Evolutionary conservation across 1,140 invertebrate genomes (phyloP).

Genomic region (Monomorium pharaonis): DNA sequence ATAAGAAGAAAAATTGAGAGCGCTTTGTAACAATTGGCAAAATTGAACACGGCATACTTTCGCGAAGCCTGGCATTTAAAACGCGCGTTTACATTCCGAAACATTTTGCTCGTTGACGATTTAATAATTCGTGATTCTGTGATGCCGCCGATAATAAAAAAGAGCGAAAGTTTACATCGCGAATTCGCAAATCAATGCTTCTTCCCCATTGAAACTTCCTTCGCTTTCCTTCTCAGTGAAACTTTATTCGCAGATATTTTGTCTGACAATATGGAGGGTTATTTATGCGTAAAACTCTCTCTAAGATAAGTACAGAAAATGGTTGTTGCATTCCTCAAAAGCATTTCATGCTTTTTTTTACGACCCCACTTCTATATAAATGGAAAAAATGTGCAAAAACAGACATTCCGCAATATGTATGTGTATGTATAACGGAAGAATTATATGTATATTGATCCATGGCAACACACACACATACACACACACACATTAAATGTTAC

Average conservation of each 20-base stretch:
- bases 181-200: slow-evolving; percentile 30
- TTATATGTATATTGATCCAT: not conserved
- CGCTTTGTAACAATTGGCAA: slow-evolving; percentile 9
- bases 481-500: not conserved
- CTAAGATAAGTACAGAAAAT: slow-evolving; percentile 28
- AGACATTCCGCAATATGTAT: not conserved
- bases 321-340: slow-evolving; percentile 11
- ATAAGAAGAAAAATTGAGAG: slow-evolving; percentile 23
- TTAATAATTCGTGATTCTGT: slow-evolving; percentile 22
- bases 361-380: slow-evolving; percentile 1
- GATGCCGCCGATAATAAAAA: slow-evolving; percentile 17
- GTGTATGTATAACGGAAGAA: not conserved
- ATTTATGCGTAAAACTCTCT: slow-evolving; percentile 45
- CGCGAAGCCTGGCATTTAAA: not conserved
- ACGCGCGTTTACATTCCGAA: not conserved
- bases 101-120: slow-evolving; percentile 19
- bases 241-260: slow-evolving; percentile 45
- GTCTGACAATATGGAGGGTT: slow-evolving; percentile 40
- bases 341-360: slow-evolving; percentile 23
- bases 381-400: not conserved
- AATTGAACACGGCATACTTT: not conserved
- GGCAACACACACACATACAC: not conserved
- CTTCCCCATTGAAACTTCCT: slow-evolving; percentile 13
- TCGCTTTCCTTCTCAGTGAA: slow-evolving; percentile 22
- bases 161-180: slow-evolving; percentile 9